phyloP scores from a whole-genome alignment of 2,113 vertebrate species.

The Calypte anna region DNA sequence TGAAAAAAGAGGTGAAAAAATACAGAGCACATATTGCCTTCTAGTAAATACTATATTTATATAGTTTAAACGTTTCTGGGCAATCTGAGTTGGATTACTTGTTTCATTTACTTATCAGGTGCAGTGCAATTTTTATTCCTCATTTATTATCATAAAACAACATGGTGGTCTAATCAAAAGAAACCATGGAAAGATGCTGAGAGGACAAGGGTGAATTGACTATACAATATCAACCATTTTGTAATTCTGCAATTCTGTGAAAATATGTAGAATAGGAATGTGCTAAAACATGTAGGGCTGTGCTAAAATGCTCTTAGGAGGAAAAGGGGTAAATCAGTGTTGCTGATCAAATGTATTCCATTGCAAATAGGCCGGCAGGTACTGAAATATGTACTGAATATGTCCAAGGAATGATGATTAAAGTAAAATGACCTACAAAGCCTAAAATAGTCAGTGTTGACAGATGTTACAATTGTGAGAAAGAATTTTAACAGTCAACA shows the following conservation, averaged over 20 bases:
- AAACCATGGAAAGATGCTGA: not conserved
- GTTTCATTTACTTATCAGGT: not conserved
- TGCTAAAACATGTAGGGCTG: not conserved
- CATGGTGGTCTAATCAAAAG: not conserved
- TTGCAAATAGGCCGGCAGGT: not conserved
- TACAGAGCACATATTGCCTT: not conserved
- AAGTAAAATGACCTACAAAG: not conserved
- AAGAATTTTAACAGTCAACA: not conserved
- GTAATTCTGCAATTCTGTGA: not conserved
- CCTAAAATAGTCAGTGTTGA: not conserved
- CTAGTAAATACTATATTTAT: not conserved
- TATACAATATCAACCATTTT: not conserved
- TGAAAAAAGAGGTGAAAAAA: not conserved
- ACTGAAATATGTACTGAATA: no score
- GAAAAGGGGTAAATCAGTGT: not conserved
- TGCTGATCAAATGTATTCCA: not conserved
- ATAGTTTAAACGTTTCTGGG: not conserved
- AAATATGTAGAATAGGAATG: not conserved
- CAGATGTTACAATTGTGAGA: not conserved
- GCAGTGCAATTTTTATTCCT: not conserved
- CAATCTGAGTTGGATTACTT: not conserved
- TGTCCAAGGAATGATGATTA: not conserved
- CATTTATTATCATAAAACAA: not conserved
- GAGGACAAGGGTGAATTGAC: not conserved
- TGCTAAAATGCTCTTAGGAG: not conserved